These are phyloP conservation scores for Pimpla rufipes DNA, from an alignment of 2,888 invertebrate species.

Conservation along the genomic window DNA sequence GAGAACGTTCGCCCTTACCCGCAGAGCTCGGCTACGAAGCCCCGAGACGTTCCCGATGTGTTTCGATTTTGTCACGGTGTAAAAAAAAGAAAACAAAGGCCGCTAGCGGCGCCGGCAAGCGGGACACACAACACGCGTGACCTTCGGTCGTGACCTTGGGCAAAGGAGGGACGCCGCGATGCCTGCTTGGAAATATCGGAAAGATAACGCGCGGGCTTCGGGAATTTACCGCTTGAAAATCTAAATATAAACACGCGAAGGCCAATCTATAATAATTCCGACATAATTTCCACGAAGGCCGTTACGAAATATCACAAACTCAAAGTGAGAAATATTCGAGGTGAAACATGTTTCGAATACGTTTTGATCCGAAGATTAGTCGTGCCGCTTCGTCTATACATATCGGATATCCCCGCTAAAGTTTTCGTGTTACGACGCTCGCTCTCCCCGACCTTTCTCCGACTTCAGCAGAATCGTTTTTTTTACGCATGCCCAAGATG, in stretches of 20 bases:
- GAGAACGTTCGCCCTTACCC: not conserved
- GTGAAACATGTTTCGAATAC: no score
- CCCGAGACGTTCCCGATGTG: not conserved
- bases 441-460: not conserved
- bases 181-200: not conserved
- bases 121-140: not conserved
- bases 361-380: no score
- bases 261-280: not conserved
- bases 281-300: not conserved
- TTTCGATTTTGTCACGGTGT: not conserved
- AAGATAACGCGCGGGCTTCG: not conserved
- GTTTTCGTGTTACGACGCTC: not conserved
- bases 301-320: not conserved
- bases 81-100: not conserved
- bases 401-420: not conserved
- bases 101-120: not conserved
- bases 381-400: not conserved
- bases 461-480: not conserved
- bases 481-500: not conserved
- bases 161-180: not conserved
- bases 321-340: no score
- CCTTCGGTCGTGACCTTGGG: not conserved
- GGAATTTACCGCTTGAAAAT: no score
- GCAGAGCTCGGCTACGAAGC: not conserved
- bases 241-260: not conserved